A percentile compares a stretch with the other conserved stretches of the same genome.
These are phyloP conservation scores for Takifugu bimaculatus DNA, from an alignment of 2,113 vertebrate species.

Conservation along the genomic window DNA sequence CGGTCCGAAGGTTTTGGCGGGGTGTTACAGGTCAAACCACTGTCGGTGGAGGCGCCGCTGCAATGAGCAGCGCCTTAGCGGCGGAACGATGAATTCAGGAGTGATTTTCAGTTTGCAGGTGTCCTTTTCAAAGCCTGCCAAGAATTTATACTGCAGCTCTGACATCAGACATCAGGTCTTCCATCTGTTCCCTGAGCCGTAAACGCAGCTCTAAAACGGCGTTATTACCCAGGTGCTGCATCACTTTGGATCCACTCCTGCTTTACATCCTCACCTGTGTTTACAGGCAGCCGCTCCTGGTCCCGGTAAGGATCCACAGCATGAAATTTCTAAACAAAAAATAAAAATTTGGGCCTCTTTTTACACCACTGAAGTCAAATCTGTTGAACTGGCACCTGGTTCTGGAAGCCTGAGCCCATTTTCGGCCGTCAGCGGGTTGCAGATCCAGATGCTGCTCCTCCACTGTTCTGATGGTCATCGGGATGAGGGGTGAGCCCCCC, in stretches of 20 bases:
- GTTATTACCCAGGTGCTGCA: not conserved
- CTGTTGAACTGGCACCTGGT: too few species aligned
- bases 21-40: too few species aligned
- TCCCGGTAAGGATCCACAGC: too few species aligned
- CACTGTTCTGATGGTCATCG: slow-evolving; percentile 10
- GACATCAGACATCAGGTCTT: not conserved
- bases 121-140: not conserved
- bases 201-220: not conserved
- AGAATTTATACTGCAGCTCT: not conserved
- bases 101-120: not conserved
- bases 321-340: not conserved
- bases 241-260: not conserved
- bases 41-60: too few species aligned
- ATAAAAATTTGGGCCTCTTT: too few species aligned
- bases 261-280: not conserved
- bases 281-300: not conserved
- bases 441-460: slow-evolving; percentile 25
- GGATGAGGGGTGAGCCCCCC: too few species aligned
- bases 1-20: too few species aligned
- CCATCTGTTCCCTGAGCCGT: slow-evolving; percentile 1
- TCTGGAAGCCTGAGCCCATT: too few species aligned
- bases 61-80: too few species aligned
- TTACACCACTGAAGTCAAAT: too few species aligned
- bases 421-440: not conserved
- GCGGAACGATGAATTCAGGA: not conserved